These are phyloP conservation scores for Chlorodrepanis virens DNA, from an alignment of 2,113 vertebrate genomes.

Conservation along the genomic window DNA sequence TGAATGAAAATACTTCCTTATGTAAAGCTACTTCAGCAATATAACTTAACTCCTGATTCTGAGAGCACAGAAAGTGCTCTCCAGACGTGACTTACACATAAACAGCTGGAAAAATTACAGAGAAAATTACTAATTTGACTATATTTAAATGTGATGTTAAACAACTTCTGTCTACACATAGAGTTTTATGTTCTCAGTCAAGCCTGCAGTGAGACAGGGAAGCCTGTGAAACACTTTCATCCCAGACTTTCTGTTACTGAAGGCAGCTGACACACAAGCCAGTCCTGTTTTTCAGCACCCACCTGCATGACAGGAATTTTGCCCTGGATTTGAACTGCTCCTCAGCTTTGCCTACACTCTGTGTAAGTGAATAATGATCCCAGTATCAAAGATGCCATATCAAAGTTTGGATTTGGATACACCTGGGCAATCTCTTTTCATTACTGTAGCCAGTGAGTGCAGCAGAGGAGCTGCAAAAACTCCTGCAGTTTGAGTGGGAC, in stretches of 20 bases:
- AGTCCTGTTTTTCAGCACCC: slow-evolving; percentile 33
- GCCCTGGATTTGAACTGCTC: background rate
- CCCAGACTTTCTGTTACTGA: background rate
- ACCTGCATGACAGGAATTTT: slow-evolving; percentile 39
- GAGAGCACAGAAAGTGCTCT: background rate
- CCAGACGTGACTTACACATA: background rate
- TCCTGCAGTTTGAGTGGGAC: background rate
- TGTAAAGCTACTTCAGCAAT: background rate
- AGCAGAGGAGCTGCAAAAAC: background rate
- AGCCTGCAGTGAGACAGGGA: background rate
- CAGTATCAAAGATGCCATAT: background rate
- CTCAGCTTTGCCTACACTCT: background rate
- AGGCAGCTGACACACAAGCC: background rate
- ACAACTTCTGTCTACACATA: background rate
- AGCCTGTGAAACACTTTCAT: slow-evolving; percentile 14
- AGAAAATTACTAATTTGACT: background rate
- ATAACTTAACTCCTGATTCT: background rate
- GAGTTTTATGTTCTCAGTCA: slow-evolving; percentile 7
- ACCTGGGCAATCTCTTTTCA: background rate
- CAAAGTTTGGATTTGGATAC: background rate
- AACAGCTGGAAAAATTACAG: slow-evolving; percentile 3
- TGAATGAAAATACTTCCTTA: background rate
- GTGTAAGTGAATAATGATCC: background rate
- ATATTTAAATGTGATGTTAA: background rate
- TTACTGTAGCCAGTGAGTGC: background rate